Evolutionary conservation across 2,113 vertebrate species (phyloP), one percentile per base, ranked within the genome.

Genomic region (Cyrtonyx montezumae): DNA sequence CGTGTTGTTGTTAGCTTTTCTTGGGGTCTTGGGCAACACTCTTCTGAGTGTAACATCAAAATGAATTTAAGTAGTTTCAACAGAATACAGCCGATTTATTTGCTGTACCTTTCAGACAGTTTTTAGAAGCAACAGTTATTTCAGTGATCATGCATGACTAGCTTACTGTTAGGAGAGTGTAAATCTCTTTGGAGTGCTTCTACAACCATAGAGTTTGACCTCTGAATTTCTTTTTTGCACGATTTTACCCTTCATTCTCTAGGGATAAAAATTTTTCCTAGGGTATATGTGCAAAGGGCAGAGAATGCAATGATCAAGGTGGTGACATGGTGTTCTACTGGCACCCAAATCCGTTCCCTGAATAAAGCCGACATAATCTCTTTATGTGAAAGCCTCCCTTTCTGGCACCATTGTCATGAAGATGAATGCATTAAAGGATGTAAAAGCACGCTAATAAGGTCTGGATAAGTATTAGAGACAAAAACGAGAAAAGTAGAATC

Each of bases 21-120:
- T 21, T 30, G 25, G 46, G 18, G 25, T 74, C 61, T 86, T 46
- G 32, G 15, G 25, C 18, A 53, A 30, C 0, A 0, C 66, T 66
- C 36, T 87, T 87, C 67, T 13, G 82, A 83, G 19, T 13, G n/a
- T 40, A 74, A 18, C 12, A 26, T 70, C 28, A 45, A 83, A 77
- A 91, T 22, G 74, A 67, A 46, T 67, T 19, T n/a, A 23, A 1
- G 7, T 23, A 8, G 26, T 75, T 90, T 61, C 4, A 34, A 14
- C 37, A 84, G 36, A 23, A 43, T 61, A 78, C 67, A 63, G n/a
- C 8, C 73, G 1, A 18, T 48, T 84, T 87, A 8, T 58, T 6
- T 88, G 40, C 45, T 21, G 7, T 69, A 42, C 65, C 51, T 46
- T 86, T 66, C 18, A 28, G 65, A 36, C 34, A 21, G 11, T 67